Percentiles rank a stretch among this genome's conserved stretches.
phyloP scores from a whole-genome alignment of 1,140 invertebrate species.

The Ostrea denselamellosa region DNA sequence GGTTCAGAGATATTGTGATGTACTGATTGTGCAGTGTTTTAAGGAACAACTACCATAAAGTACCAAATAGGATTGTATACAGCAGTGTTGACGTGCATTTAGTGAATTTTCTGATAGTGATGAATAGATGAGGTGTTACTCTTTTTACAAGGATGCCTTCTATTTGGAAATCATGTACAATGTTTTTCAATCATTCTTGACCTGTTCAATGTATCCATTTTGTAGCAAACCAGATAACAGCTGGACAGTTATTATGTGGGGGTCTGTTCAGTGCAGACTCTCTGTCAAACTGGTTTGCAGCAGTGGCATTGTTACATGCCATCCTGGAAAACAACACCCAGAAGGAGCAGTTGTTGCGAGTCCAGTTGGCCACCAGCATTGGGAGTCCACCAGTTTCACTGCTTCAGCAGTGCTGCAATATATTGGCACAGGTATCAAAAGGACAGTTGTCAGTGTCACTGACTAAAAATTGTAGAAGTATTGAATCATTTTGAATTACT shows the following conservation, averaged over 20 bases:
- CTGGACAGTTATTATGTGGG: conserved; percentile 95
- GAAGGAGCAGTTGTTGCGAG: conserved; percentile 95
- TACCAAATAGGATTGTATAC: no score
- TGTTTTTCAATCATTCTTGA: no score
- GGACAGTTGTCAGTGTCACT: no score
- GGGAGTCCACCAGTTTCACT: conserved; percentile 91
- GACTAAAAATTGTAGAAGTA: no score
- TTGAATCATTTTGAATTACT: no score
- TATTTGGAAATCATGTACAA: no score
- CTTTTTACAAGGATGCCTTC: background rate
- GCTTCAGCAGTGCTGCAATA: conserved; percentile 90
- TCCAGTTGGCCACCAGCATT: conserved; percentile 92
- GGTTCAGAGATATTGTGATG: no score
- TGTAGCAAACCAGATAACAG: conserved; percentile 79
- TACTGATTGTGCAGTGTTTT: no score
- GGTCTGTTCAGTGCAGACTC: conserved; percentile 94
- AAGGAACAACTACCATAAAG: no score
- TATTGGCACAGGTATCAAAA: conserved; percentile 86
- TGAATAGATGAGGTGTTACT: no score
- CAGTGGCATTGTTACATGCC: conserved; percentile 93
- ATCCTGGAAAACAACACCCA: conserved; percentile 93
- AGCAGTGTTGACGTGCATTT: no score
- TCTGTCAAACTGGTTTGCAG: conserved; percentile 98
- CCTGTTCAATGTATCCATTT: conserved; percentile 30
- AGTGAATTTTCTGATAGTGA: no score